Evolutionary conservation across 2,888 invertebrate genomes (phyloP).

Genomic region (Argyresthia goedartella): DNA sequence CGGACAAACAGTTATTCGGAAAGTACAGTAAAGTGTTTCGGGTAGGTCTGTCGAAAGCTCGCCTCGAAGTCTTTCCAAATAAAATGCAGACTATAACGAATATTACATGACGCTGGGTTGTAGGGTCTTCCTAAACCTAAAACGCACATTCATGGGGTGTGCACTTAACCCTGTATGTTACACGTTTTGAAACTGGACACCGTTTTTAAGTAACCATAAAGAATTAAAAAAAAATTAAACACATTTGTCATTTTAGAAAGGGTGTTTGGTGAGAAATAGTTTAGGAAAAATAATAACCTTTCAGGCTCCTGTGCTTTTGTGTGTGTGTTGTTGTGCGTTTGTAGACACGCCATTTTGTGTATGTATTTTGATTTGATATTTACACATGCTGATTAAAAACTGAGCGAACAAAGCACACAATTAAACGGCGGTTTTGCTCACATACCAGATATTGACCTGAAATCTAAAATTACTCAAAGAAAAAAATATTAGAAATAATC

Average conservation of each 20-base stretch:
- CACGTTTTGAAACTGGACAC: not conserved
- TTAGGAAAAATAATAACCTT: not conserved
- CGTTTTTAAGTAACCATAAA: not conserved
- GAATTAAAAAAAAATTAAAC: constrained; percentile 12
- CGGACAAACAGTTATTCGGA: constrained; percentile 29
- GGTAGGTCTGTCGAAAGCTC: constrained; percentile 51
- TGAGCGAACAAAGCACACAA: not conserved
- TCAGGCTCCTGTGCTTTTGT: constrained; percentile 10
- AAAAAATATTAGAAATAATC: not conserved
- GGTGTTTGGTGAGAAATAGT: constrained; percentile 20
- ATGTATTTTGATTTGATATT: constrained; percentile 23
- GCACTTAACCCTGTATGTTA: constrained; percentile 38
- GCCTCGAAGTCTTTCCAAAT: constrained; percentile 54
- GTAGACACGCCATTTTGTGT: constrained; percentile 6
- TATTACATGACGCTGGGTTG: constrained; percentile 44
- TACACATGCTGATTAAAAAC: constrained; percentile 34
- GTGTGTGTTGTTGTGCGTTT: constrained; percentile 24
- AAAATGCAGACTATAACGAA: constrained; percentile 37
- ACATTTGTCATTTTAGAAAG: constrained; percentile 43
- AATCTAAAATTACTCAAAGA: not conserved
- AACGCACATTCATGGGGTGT: constrained; percentile 70
- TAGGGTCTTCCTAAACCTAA: constrained; percentile 42
- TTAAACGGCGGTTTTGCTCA: constrained; percentile 47
- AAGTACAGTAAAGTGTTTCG: constrained; percentile 40
- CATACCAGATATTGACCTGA: constrained; percentile 52